A percentile compares a stretch with the other conserved stretches of the same genome.
These are phyloP conservation scores for Digitonthophagus gazella DNA, from an alignment of 2,888 invertebrate species.

Conservation along the genomic window DNA sequence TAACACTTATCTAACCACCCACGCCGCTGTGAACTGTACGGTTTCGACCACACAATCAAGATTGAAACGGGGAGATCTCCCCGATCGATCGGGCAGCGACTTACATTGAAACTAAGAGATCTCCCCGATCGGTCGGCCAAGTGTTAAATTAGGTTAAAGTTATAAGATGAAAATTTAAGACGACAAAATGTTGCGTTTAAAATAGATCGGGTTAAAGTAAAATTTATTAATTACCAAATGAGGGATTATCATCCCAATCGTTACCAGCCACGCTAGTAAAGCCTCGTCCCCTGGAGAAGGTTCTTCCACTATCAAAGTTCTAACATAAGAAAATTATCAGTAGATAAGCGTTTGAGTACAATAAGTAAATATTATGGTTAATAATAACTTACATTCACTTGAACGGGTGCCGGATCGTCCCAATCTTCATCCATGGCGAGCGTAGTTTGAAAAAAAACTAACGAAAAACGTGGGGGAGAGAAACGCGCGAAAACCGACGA, in stretches of 20 bases:
- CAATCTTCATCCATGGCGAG: constrained; percentile 60
- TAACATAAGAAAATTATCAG: neutral
- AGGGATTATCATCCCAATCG: constrained; percentile 30
- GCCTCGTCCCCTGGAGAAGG: constrained; percentile 25
- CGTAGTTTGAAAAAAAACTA: constrained; percentile 5
- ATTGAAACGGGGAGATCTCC: too few relatives aligned
- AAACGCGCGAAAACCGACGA: neutral
- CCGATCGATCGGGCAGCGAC: too few relatives aligned
- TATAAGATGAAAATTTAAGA: neutral
- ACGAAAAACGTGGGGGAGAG: neutral
- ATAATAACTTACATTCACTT: constrained; percentile 29
- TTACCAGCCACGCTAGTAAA: constrained; percentile 29
- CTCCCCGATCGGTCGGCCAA: too few relatives aligned
- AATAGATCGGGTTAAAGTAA: neutral
- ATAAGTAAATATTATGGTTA: constrained; percentile 1
- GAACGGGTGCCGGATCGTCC: constrained; percentile 52
- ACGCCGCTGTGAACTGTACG: too few relatives aligned
- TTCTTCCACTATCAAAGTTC: constrained; percentile 20
- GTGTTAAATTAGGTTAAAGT: too few relatives aligned
- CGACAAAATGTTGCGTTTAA: neutral
- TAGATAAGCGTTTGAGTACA: constrained; percentile 10
- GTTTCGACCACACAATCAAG: too few relatives aligned
- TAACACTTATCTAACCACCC: too few relatives aligned
- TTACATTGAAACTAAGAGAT: too few relatives aligned
- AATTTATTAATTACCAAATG: constrained; percentile 24